These are phyloP conservation scores for Gorsachius goisagi DNA, from an alignment of 2,113 vertebrate genomes.

Conservation along the genomic window DNA sequence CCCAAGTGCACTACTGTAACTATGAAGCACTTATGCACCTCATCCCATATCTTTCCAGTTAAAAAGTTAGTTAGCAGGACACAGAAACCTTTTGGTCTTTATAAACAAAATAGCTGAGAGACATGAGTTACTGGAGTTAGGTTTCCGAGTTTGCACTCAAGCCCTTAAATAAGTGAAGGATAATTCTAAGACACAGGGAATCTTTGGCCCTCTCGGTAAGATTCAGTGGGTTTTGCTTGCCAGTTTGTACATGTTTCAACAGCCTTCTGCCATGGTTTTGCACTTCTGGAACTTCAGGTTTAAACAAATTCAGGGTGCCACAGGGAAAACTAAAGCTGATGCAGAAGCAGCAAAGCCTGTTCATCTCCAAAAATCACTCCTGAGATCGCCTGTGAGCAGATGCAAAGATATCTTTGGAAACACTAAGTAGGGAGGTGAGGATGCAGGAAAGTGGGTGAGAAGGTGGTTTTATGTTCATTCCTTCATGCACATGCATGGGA, in stretches of 20 bases:
- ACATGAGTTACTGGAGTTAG: background rate
- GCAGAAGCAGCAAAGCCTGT: slow-evolving; percentile 19
- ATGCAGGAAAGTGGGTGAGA: background rate
- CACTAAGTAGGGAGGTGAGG: background rate
- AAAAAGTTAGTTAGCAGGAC: background rate
- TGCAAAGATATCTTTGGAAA: slow-evolving; percentile 33
- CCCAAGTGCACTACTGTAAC: background rate
- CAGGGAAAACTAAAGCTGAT: background rate
- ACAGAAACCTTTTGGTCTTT: background rate
- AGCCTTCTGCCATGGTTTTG: background rate
- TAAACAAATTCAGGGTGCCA: slow-evolving; percentile 43
- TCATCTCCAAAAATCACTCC: background rate
- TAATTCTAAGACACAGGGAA: background rate
- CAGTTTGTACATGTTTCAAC: slow-evolving; percentile 8
- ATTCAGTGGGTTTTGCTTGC: background rate
- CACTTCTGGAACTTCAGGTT: slow-evolving; percentile 20
- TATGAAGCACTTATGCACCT: background rate
- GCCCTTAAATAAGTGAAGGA: background rate
- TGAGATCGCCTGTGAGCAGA: background rate
- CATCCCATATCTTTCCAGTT: background rate
- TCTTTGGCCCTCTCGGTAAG: background rate
- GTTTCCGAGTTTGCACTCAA: background rate
- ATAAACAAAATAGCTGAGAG: background rate
- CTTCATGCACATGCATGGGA: background rate
- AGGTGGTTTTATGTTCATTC: background rate